phyloP scores from a whole-genome alignment of 1,140 invertebrate genomes.

The Theocolax elegans region DNA sequence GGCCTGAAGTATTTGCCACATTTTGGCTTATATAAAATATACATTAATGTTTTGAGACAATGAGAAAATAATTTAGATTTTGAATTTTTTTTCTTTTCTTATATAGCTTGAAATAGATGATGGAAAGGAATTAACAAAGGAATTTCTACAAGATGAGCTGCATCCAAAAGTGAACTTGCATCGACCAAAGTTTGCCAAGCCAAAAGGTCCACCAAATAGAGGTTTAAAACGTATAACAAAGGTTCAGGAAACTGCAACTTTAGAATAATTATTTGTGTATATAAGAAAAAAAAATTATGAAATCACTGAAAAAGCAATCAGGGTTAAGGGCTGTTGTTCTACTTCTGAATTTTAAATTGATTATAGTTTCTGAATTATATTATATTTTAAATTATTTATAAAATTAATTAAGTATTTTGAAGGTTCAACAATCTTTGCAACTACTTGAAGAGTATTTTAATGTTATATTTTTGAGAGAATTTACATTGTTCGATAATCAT shows the following conservation, averaged over 20 bases:
- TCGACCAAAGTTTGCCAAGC: constrained; percentile 92
- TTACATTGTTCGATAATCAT: constrained; percentile 36
- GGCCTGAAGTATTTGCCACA: constrained; percentile 51
- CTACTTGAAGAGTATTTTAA: constrained; percentile 13
- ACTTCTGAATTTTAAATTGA: constrained; percentile 12
- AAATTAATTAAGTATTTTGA: constrained; percentile 1
- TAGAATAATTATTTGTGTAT: constrained; percentile 44
- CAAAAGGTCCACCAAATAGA: constrained; percentile 91
- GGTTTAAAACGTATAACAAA: constrained; percentile 92
- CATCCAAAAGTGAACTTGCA: constrained; percentile 93
- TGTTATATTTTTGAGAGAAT: constrained; percentile 24
- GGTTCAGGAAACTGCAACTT: constrained; percentile 66
- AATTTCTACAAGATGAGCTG: constrained; percentile 91
- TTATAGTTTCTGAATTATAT: constrained; percentile 14
- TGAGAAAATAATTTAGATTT: constrained; percentile 45
- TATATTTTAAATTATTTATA: neutral
- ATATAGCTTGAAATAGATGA: constrained; percentile 92
- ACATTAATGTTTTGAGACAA: constrained; percentile 17
- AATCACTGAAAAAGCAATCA: constrained; percentile 5
- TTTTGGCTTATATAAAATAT: constrained; percentile 28
- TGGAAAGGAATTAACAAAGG: constrained; percentile 88
- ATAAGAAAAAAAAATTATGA: constrained; percentile 4
- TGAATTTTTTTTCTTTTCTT: constrained; percentile 49
- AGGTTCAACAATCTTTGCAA: constrained; percentile 15
- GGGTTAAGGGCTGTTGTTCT: constrained; percentile 9